These are phyloP conservation scores for Mycetomoellerius zeteki DNA, from an alignment of 1,140 invertebrate genomes.

Conservation along the genomic window DNA sequence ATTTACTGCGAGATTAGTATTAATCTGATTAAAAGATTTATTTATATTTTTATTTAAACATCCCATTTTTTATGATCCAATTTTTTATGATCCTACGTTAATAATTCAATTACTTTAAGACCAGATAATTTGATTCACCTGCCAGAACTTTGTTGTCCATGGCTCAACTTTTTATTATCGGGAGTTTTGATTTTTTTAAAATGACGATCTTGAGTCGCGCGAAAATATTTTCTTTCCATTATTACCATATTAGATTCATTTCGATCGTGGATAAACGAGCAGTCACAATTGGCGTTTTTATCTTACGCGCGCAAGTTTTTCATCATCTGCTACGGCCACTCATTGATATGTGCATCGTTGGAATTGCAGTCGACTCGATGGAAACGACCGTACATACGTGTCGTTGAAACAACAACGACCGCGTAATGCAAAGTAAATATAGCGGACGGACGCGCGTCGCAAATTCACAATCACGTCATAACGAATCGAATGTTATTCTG, in stretches of 20 bases:
- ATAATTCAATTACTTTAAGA: constrained; percentile 8
- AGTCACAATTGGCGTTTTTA: constrained; percentile 6
- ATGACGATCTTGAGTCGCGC: neutral
- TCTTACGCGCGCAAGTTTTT: constrained; percentile 1
- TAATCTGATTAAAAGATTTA: neutral
- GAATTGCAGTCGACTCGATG: constrained; percentile 56
- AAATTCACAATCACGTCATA: constrained; percentile 76
- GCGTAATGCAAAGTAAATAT: constrained; percentile 76
- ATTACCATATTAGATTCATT: constrained; percentile 42
- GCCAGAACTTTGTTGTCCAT: neutral
- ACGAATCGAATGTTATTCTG: constrained; percentile 72
- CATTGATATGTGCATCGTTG: constrained; percentile 59
- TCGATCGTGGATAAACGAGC: constrained; percentile 33
- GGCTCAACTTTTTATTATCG: neutral
- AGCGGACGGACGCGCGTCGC: constrained; percentile 53
- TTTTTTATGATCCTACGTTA: too few species aligned
- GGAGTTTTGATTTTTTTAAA: neutral
- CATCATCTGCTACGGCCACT: neutral
- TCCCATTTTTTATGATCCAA: neutral
- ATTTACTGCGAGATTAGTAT: neutral
- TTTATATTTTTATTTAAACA: neutral
- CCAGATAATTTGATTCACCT: neutral
- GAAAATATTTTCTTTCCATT: constrained; percentile 57
- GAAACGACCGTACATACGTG: constrained; percentile 65
- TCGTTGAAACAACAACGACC: constrained; percentile 68